Conservation (phyloP, 2,797 vertebrate genomes). For the Discoglossus pictus region DNA sequence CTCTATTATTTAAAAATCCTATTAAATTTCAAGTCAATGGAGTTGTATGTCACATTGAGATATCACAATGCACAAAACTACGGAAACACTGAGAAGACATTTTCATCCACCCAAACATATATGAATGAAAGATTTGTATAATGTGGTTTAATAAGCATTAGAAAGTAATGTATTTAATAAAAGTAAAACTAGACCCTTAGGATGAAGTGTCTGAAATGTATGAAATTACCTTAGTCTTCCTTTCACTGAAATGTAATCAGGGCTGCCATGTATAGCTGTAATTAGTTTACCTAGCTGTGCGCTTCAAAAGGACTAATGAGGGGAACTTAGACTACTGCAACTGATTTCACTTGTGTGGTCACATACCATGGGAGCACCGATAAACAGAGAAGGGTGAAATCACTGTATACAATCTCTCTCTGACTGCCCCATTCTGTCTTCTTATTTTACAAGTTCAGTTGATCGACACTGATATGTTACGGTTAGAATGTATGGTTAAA, state of each 20-base stretch:
- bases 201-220: conserved; percentile 6
- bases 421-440: conserved; percentile 7
- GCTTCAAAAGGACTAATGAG: conserved; percentile 25
- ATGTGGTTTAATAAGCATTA: background rate
- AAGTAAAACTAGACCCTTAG: too few species aligned
- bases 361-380: background rate
- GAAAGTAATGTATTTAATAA: conserved; percentile 18
- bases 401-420: conserved; percentile 1
- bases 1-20: too few species aligned
- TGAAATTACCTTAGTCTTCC: conserved; percentile 20
- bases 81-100: too few species aligned
- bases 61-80: too few species aligned
- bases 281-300: conserved; percentile 9
- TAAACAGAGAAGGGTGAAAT: conserved; percentile 3
- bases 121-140: conserved; percentile 34
- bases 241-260: conserved; percentile 19
- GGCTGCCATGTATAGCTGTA: conserved; percentile 28
- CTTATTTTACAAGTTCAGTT: background rate
- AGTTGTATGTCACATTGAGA: too few species aligned
- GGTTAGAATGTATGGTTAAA: background rate
- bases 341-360: conserved; percentile 21
- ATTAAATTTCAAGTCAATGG: too few species aligned
- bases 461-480: too few species aligned
- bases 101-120: too few species aligned
- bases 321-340: conserved; percentile 8